Percentiles rank a stretch among this genome's conserved stretches.
These are phyloP conservation scores for Mustelus asterias DNA, from an alignment of 2,113 vertebrate genomes.

Conservation along the genomic window DNA sequence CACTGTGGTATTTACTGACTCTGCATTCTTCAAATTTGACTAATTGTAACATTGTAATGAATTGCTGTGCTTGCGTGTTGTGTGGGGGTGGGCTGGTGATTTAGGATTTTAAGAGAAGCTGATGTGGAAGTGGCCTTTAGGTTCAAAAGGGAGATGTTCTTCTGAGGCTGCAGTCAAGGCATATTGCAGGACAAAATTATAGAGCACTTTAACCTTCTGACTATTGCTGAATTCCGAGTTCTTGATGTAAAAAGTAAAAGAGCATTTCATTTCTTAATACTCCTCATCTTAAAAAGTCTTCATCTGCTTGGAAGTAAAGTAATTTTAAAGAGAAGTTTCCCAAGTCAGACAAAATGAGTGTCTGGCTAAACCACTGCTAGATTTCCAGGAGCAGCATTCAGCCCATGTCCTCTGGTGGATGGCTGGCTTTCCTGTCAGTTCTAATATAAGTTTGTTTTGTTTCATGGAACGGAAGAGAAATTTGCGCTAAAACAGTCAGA, in stretches of 20 bases:
- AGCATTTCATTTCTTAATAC: neutral
- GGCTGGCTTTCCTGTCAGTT: neutral
- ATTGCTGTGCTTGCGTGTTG: neutral
- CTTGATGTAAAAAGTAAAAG: neutral
- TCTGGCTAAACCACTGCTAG: neutral
- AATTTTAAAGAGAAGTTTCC: neutral
- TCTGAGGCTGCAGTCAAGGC: neutral
- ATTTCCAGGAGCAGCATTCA: neutral
- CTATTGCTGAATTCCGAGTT: neutral
- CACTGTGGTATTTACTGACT: neutral
- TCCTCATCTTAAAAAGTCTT: neutral
- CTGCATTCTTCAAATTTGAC: neutral
- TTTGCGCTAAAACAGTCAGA: neutral
- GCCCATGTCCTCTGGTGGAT: neutral
- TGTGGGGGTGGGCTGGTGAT: neutral
- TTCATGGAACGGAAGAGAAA: neutral
- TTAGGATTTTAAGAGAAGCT: neutral
- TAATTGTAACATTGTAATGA: neutral
- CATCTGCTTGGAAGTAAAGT: neutral
- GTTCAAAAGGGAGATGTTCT: neutral
- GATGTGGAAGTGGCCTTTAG: neutral
- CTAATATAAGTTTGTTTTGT: neutral
- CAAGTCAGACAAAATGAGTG: neutral
- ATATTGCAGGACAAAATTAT: neutral
- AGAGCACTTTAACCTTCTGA: neutral